Percentiles rank a stretch among this genome's conserved stretches.
Evolutionary conservation across 2,888 invertebrate species (phyloP).

Genomic region (Xestia sexstrigata): DNA sequence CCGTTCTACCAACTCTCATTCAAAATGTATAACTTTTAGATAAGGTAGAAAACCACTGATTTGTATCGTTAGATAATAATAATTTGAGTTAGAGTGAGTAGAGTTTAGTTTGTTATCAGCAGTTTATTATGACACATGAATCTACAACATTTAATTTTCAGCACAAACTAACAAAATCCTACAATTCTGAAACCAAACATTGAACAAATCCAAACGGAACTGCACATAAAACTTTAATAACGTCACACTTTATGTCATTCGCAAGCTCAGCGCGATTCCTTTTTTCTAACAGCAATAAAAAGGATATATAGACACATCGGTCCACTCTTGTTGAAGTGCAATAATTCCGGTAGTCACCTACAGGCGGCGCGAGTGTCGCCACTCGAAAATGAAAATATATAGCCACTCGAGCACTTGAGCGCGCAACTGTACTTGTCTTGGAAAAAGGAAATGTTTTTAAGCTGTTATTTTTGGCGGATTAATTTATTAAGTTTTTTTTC

Average conservation of each 20-base stretch:
- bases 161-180: neutral
- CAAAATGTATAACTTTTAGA: neutral
- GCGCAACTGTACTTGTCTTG: constrained; percentile 73
- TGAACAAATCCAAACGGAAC: constrained; percentile 64
- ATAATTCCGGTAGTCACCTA: constrained; percentile 84
- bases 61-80: neutral
- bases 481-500: constrained; percentile 22
- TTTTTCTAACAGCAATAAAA: constrained; percentile 80
- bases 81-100: neutral
- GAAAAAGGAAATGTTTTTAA: constrained; percentile 63
- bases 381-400: constrained; percentile 80
- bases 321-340: constrained; percentile 79
- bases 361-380: constrained; percentile 82
- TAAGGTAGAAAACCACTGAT: neutral
- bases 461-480: constrained; percentile 38
- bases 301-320: constrained; percentile 71
- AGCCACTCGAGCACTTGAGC: constrained; percentile 78
- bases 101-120: neutral
- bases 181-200: constrained; percentile 52
- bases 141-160: neutral
- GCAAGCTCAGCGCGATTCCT: constrained; percentile 57
- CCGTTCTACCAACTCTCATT: neutral
- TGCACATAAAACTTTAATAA: constrained; percentile 80
- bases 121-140: neutral
- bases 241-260: constrained; percentile 67